Base-by-base conservation (phyloP, 1,140 invertebrate genomes). In the Tetramorium simillimum region DNA sequence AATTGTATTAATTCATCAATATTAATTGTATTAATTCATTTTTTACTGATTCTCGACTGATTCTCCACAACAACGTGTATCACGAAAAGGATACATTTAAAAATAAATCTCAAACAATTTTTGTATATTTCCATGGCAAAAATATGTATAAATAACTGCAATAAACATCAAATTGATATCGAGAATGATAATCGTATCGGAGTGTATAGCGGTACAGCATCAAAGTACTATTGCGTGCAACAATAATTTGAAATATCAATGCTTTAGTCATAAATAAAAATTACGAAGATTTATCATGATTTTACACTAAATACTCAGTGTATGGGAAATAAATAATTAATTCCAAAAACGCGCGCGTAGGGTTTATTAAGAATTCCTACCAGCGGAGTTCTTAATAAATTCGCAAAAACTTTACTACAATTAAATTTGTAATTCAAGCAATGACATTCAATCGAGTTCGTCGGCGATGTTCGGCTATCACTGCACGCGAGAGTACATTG, bases 191-290 rank as follows among this genome's bases (percentile, higher is more conserved):
- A 63, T 46, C 33, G 3, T 65, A 65, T 69, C 3, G 0, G 21
- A 69, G 21, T 4, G 33, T 49, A 16, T 14, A 40, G 12, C 10
- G 18, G 10, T 73, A 37, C 28, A 43, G 43, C 18, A 33, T 82
- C 24, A 82, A 82, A 82, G 18, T 82, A 82, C 53, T 14, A 51
- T 58, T 24, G 67, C 51, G 24, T 60, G 37, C 33, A 81, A 51
- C 10, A 58, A 14, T 24, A 62, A 16, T 12, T 37, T 37, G 18
- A 56, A n/a, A 63, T 33, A 56, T n/a, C n/a, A 33, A 28, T 9
- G 28, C 12, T 77, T 10, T 6, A 33, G 46, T 43, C 10, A 37
- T 7, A 63, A 43, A 62, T 33, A 24, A 33, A 78, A 78, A 78
- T 65, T 9, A 63, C 0, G 4, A 53, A 53, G 12, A 24, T 60